These are phyloP conservation scores for Drosophila longiperda DNA, from an alignment of 2,888 invertebrate genomes.

Conservation along the genomic window DNA sequence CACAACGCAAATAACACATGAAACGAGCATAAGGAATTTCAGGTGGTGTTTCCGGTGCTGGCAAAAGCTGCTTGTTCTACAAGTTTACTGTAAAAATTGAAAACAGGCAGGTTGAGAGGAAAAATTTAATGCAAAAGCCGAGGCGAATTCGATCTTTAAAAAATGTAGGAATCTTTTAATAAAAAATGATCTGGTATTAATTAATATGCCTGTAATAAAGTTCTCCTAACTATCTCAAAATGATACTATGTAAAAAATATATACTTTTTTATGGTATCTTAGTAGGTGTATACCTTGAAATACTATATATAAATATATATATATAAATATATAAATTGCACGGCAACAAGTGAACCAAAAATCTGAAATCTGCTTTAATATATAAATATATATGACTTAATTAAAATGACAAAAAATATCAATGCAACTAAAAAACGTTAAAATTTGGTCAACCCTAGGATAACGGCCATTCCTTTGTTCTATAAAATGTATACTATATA, in stretches of 20 bases:
- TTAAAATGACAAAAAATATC: background rate
- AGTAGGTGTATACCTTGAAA: background rate
- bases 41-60: conserved; percentile 46
- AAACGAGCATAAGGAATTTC: conserved; percentile 21
- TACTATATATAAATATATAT: background rate
- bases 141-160: background rate
- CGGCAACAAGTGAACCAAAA: background rate
- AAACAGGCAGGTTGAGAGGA: background rate
- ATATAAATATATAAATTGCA: background rate
- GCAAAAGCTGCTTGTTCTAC: conserved; percentile 10
- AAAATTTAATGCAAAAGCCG: background rate
- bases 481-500: background rate
- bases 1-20: conserved; percentile 27
- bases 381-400: background rate
- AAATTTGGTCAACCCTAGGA: no score
- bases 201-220: background rate
- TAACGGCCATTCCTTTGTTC: background rate
- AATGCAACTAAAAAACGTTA: no score
- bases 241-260: no score
- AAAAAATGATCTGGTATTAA: background rate
- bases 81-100: background rate
- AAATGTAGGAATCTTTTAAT: background rate
- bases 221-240: no score
- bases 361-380: background rate
- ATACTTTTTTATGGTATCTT: no score